Conservation (phyloP, 2,888 invertebrate genomes). For the Heliconius ethilla region DNA sequence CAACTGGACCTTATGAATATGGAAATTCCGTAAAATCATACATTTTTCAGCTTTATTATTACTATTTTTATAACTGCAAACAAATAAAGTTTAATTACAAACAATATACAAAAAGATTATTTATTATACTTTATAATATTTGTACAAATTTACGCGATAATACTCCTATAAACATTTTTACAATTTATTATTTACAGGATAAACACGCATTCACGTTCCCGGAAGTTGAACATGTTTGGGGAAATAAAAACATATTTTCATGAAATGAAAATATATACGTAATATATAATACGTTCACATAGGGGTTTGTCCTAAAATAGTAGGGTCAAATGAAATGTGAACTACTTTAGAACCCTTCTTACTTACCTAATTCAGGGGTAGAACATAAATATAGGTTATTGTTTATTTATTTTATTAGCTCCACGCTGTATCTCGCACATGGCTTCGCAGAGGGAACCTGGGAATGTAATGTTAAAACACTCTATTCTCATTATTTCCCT, state of each 20-base stretch:
- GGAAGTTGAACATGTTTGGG: background rate
- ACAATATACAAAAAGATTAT: no score
- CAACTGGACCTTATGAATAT: no score
- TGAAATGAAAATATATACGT: no score
- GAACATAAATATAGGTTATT: background rate
- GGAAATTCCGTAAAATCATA: no score
- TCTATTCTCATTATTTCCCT: background rate
- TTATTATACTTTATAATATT: no score
- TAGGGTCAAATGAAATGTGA: slow-evolving; percentile 12
- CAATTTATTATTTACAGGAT: no score
- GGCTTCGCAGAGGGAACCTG: background rate
- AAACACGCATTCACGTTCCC: background rate
- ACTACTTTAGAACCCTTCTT: background rate
- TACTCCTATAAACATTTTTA: no score
- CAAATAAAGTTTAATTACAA: no score
- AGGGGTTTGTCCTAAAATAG: background rate
- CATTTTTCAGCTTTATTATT: no score
- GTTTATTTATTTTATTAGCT: background rate
- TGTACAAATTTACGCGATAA: no score
- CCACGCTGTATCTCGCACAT: background rate
- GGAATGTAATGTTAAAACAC: background rate
- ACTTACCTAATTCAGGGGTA: background rate
- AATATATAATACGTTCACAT: slow-evolving; percentile 3
- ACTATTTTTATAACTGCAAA: no score
- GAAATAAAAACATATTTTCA: slow-evolving; percentile 12